Evolutionary conservation across 2,888 invertebrate genomes (phyloP), one percentile per base, ranked within the genome.

Genomic region (Axea sp.): DNA sequence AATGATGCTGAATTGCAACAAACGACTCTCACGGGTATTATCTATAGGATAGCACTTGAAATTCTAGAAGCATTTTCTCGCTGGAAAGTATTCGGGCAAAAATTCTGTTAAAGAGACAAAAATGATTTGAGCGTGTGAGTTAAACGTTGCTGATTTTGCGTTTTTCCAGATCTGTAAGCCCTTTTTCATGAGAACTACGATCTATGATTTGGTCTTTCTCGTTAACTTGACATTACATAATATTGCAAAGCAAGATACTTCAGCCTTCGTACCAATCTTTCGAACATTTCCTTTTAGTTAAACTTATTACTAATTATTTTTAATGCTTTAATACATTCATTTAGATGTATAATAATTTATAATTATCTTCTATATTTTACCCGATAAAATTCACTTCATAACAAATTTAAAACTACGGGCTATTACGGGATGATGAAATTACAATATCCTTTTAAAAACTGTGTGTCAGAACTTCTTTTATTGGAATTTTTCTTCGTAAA

Each of bases 121-220:
- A 49, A 62, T 62, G 55, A 60, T 60, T 60, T 68, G 49, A 60
- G 51, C 65, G 59, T 43, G 59, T 37, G 57, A 65, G 33, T 55
- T 71, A 59, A 67, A 60, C 67, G 35, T 17, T 51, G 73, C 73
- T 64, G 73, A 73, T 73, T 55, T 60, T 53, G 73, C 73, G 37
- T 55, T 73, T 73, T 64, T 65, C 53, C 14, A 8, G 59, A 62
- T 15, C 24, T 55, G 62, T 49, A 33, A 62, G 53, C 53, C 19
- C 43, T 47, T 72, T 71, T 47, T 62, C 62, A 28, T 60, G 67
- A 59, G 60, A 65, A 60, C 53, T 15, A 51, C 60, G 43, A 69
- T 37, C 31, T 22, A 8, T 22, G 59, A 68, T 59, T 49, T 26
- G 37, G 22, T 41, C 14, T 11, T 49, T 49, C 43, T 59, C 43